Conservation (phyloP, 1,140 invertebrate genomes). For the Vanessa tameamea region DNA sequence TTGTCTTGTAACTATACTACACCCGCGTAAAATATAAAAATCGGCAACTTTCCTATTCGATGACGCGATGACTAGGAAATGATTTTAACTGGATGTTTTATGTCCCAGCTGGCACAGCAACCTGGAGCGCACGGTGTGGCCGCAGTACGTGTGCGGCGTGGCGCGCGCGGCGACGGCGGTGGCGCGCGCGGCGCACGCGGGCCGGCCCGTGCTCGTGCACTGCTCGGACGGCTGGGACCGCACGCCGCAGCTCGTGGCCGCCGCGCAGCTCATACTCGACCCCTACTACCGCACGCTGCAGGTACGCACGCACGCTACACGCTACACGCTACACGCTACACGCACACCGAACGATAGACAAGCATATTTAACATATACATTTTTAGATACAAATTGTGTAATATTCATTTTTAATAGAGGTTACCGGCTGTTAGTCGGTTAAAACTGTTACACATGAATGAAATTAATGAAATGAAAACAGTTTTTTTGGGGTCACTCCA, state of each 20-base stretch:
- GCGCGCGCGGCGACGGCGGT: constrained; percentile 90
- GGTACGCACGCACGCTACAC: constrained; percentile 73
- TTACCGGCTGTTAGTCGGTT: too few relatives aligned
- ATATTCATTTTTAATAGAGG: too few relatives aligned
- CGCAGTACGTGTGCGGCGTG: constrained; percentile 92
- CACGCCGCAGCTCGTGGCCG: constrained; percentile 95
- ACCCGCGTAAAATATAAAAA: neutral
- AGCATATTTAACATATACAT: too few relatives aligned
- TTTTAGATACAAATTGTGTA: too few relatives aligned
- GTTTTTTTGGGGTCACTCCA: too few relatives aligned
- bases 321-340: too few relatives aligned
- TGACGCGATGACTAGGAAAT: too few relatives aligned
- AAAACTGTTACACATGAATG: too few relatives aligned
- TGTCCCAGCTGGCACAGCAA: constrained; percentile 90
- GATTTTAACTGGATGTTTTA: neutral
- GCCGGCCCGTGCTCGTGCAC: constrained; percentile 95
- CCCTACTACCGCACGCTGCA: constrained; percentile 95
- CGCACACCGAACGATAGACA: neutral
- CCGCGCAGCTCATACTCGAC: constrained; percentile 95
- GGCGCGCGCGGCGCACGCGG: constrained; percentile 90
- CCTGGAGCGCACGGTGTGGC: constrained; percentile 94
- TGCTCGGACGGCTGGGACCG: constrained; percentile 99
- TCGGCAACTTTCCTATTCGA: too few relatives aligned
- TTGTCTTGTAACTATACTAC: too few relatives aligned
- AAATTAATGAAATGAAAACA: too few relatives aligned